Percentiles rank a stretch among this genome's conserved stretches.
Conservation (phyloP, 2,888 invertebrate species). For the Eretmocerus hayati region DNA sequence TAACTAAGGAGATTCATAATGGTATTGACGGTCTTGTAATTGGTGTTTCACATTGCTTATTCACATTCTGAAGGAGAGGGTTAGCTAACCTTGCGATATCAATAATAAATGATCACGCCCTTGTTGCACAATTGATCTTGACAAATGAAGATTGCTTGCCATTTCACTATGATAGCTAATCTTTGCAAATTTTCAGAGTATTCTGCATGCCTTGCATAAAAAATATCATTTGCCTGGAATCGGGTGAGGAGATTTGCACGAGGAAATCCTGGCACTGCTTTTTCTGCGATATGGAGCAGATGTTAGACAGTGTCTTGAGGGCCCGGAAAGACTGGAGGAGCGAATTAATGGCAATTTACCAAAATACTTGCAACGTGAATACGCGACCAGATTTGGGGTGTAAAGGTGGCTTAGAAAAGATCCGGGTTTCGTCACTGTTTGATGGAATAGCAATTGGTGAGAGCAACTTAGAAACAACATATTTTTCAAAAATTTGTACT, state of each 20-base stretch:
- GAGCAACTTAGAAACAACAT: no score
- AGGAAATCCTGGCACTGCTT: slow-evolving; percentile 42
- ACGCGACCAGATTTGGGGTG: slow-evolving; percentile 22
- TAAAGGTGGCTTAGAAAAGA: slow-evolving; percentile 28
- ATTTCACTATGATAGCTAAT: slow-evolving; percentile 1
- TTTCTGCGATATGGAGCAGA: slow-evolving; percentile 31
- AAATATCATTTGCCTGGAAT: slow-evolving; percentile 34
- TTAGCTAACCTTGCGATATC: no score
- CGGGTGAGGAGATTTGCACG: slow-evolving; percentile 32
- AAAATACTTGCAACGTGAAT: slow-evolving; percentile 20
- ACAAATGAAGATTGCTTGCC: no score
- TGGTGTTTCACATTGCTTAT: no score
- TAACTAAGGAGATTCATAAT: no score
- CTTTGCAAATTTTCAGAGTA: slow-evolving; percentile 32
- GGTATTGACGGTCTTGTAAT: no score
- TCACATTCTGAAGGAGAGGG: no score
- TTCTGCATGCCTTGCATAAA: slow-evolving; percentile 42
- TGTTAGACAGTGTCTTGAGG: slow-evolving; percentile 25
- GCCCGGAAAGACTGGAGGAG: slow-evolving; percentile 35
- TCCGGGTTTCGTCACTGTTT: slow-evolving; percentile 53
- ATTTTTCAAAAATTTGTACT: no score
- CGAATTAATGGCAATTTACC: slow-evolving; percentile 30
- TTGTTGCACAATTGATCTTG: no score
- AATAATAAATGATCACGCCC: no score
- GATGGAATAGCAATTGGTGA: slow-evolving; percentile 55